Base-by-base conservation (phyloP, 2,113 vertebrate species). In the Carollia perspicillata region DNA sequence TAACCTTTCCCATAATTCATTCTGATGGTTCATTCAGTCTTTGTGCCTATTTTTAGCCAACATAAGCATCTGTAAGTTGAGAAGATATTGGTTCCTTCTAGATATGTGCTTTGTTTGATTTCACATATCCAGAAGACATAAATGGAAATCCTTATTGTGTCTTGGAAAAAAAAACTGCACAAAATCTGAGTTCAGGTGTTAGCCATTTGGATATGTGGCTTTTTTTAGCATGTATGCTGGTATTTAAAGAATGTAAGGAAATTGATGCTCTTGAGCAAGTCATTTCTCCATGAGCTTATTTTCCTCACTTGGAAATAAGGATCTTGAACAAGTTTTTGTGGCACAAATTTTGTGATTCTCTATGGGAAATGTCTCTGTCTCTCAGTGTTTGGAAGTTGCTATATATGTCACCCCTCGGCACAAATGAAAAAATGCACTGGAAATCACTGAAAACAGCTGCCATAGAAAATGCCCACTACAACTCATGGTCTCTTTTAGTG, bases 401-500 rank as follows among this genome's bases (percentile, higher is more conserved):
- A 75, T n/a, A 44, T 63, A 44, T 79, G 63, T 49, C 55, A 66
- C 33, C 26, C 18, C 28, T 37, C 9, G 37, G 58, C 37, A 65
- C 28, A 92, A 72, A 94, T 87, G 37, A 69, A 89, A 89, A 94
- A 84, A 58, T 92, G 66, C 53, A 63, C 28, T 71, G 60, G 49
- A 96, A 91, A 92, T 94, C 92, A 42, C 28, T 87, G 35, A 83
- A 93, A 93, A 83, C 40, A 74, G 28, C 72, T 83, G 11, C 42
- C 37, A 10, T 78, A 78, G 51, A 66, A 94, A 93, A 84, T 68
- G 13, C 40, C 40, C 14, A 78, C 4, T 79, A 68, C 93, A 89
- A 92, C 35, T 84, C 44, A 89, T 49, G 93, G 74, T 95, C 87
- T 97, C 93, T 93, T 95, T 49, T 81, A 42, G 0, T 93, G 93